Evolutionary conservation across 2,113 vertebrate genomes (phyloP), one percentile per base, ranked within the genome.

Genomic region (Sula dactylatra): DNA sequence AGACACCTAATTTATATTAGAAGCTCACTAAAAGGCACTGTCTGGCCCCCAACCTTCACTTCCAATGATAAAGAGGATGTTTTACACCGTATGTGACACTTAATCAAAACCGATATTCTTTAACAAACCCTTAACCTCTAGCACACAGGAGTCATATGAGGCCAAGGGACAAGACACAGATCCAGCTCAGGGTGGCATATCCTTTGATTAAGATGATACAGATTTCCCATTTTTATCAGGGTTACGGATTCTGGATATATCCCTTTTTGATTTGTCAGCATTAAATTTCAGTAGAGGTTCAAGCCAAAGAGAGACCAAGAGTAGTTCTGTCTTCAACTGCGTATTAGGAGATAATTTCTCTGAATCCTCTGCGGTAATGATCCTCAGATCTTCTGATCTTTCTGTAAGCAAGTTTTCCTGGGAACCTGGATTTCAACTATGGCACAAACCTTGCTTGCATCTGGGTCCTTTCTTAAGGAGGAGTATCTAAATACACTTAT

Each of bases 21-120:
- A 97, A 97, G 94, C 97, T 97, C 96, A 89, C 95, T 98, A 79
- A 98, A 98, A 98, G 97, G 97, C 97, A 96, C 95, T 91, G 86
- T 83, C 90, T 95, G 87, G 93, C 96, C 97, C 97, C 91, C 98
- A 98, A 81, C 97, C 98, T 98, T 97, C 97, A 97, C 97, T 97
- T 96, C 97, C 97, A 97, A 94, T 94, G 97, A 98, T 97, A 98
- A 98, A 98, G 98, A 98, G 97, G 97, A 94, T 96, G 96, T 98
- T 97, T 98, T 97, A 97, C 97, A 97, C 98, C 97, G 96, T 98
- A 95, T 97, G 97, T 98, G 98, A 97, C 98, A 98, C 98, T 98
- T 98, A 98, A 98, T 98, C 98, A 98, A 98, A 98, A 98, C 98
- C 95, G 74, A 94, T 98, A 97, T 98, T 98, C 98, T 98, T 98